A percentile compares a stretch with the other conserved stretches of the same genome.
Conservation (phyloP, 2,797 vertebrate species). For the Clamator glandarius region DNA sequence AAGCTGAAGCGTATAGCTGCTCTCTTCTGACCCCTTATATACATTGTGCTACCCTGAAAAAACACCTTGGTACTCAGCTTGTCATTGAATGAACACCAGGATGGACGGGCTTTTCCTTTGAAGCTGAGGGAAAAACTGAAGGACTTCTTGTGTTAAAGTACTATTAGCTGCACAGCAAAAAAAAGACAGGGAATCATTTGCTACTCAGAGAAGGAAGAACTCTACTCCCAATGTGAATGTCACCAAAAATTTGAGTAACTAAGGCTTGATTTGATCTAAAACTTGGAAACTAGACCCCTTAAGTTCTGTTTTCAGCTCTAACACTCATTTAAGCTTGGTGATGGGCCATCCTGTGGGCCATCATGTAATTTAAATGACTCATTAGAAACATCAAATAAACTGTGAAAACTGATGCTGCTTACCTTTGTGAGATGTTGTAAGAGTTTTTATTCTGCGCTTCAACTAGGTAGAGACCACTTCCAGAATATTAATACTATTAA, state of each 20-base stretch:
- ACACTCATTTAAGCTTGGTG: not conserved
- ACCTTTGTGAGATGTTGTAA: not conserved
- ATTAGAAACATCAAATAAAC: not conserved
- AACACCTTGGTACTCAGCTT: constrained; percentile 44
- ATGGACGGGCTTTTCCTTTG: not conserved
- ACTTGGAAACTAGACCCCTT: not conserved
- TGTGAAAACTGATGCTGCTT: not conserved
- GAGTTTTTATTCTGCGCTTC: not conserved
- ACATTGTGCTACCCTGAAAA: constrained; percentile 33
- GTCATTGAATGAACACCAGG: not conserved
- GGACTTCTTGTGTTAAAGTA: not conserved
- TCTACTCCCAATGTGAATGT: not conserved
- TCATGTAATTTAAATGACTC: not conserved
- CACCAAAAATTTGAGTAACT: not conserved
- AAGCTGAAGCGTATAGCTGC: not conserved
- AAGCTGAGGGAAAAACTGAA: not conserved
- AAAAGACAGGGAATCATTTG: not conserved
- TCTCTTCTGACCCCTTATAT: constrained; percentile 25
- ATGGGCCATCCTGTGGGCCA: accelerated
- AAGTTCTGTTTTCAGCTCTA: not conserved
- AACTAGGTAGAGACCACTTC: not conserved
- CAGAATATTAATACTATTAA: not conserved
- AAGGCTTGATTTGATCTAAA: not conserved
- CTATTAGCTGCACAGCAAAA: not conserved
- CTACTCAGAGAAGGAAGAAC: not conserved